Evolutionary conservation across 2,113 vertebrate genomes (phyloP), one percentile per base, ranked within the genome.

Genomic region (Rousettus leschenaultii): DNA sequence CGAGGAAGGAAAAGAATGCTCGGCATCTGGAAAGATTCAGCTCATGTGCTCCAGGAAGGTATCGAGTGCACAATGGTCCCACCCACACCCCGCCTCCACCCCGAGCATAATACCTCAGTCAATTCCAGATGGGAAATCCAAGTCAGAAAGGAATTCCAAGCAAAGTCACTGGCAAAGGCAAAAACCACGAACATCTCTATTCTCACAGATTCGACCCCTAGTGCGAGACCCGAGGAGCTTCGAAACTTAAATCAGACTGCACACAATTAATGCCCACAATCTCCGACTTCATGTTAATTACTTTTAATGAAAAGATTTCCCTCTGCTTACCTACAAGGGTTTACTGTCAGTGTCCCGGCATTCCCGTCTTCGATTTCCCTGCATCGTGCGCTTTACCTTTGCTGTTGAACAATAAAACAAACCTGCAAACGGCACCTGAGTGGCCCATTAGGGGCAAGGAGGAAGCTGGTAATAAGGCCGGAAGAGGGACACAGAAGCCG

Each of bases 261-360:
- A 1, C 21, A 83, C 71, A 92, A 95, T 95, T 97, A 96, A 51
- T 88, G 89, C 96, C 83, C 89, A 97, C 97, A 96, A 96, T 14
- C n/a, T 92, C 43, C 40, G 83, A 94, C 96, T 96, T 95, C 33
- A 91, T 87, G 12, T 97, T 95, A 94, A 98, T 51, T 97, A 4
- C 35, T 97, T 98, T 98, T 96, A 92, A 98, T 98, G 94, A 90
- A 93, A 97, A 92, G 89, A 18, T 86, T 65, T 33, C 83, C 21
- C 82, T 59, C 82, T 87, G 77, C 28, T 98, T 97, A 96, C 77
- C 93, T 92, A 92, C 45, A 94, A 96, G 96, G 63, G 30, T 33
- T 97, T 75, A 85, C 78, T 96, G 30, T 71, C 80, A 79, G 14
- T 13, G 21, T 45, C 12, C 55, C 57, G 91, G 43, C 40, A 87